Conservation (phyloP, 2,888 invertebrate species). For the Acrobasis consociella region DNA sequence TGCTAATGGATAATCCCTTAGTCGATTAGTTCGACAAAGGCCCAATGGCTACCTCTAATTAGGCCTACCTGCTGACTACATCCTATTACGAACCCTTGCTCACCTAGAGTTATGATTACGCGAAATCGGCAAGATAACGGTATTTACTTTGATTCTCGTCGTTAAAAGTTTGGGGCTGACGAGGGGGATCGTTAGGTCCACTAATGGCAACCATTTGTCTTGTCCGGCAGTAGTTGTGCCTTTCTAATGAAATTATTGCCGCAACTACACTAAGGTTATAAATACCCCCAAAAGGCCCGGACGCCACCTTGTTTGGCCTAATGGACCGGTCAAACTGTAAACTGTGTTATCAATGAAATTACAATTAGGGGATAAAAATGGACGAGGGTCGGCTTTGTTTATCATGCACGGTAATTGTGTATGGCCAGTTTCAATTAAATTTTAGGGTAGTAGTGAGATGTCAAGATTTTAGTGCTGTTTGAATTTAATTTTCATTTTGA, state of each 20-base stretch:
- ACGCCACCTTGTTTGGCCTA: conserved; percentile 80
- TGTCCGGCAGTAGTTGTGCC: conserved; percentile 81
- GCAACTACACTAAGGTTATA: conserved; percentile 82
- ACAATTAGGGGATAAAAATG: conserved; percentile 80
- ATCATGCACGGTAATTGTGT: conserved; percentile 50
- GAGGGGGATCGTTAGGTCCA: conserved; percentile 79
- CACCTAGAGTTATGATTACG: conserved; percentile 72
- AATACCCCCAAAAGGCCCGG: conserved; percentile 77
- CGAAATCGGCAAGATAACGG: conserved; percentile 80
- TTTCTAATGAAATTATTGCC: conserved; percentile 84
- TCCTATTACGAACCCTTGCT: conserved; percentile 71
- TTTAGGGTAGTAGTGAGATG: conserved; percentile 23
- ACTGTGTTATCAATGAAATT: conserved; percentile 83
- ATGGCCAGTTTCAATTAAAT: conserved; percentile 33
- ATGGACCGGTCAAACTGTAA: conserved; percentile 83
- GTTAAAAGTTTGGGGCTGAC: conserved; percentile 81
- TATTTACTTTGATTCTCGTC: conserved; percentile 83
- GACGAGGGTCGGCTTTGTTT: conserved; percentile 69
- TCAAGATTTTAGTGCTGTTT: conserved; percentile 7
- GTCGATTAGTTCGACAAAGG: conserved; percentile 11
- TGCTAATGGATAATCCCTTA: conserved; percentile 16
- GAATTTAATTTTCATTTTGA: neutral
- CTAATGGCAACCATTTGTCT: conserved; percentile 83
- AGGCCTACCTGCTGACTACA: conserved; percentile 59
- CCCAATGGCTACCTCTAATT: conserved; percentile 43